Evolutionary conservation across 2,113 vertebrate species (phyloP), one percentile per base, ranked within the genome.

Genomic region (Zosterops lateralis): DNA sequence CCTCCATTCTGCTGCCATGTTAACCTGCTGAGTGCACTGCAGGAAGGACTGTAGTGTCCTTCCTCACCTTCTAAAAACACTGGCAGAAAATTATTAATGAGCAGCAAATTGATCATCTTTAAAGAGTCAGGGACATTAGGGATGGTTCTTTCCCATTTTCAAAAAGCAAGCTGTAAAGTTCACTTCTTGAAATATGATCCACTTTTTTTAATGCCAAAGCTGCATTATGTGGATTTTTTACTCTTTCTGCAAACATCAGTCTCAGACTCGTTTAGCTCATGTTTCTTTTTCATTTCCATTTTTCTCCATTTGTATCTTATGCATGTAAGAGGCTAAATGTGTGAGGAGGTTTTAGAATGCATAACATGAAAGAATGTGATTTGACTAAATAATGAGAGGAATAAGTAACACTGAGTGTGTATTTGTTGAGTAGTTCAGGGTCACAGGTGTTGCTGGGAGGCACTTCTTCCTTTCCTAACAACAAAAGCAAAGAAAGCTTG

Each of bases 21-120:
- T 51, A 48, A 45, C 38, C 65, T 68, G 15, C 25, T 81, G 29
- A 10, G 8, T 56, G 38, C 91, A 34, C 53, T 81, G 61, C 25
- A 73, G 44, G 34, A 61, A 42, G 64, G 38, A 40, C 28, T 81
- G 26, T 48, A 36, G 17, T 50, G 22, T 22, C 0, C 0, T 42
- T 82, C 40, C 36, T 82, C 14, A 9, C 19, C 62, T 65, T 25
- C 13, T 64, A 22, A 75, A 90, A 82, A n/a, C 56, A 25, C 12
- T 65, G 31, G 3, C 40, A 85, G 82, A 66, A 62, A 62, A 81
- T n/a, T 65, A 42, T 7, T 73, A 40, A 21, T 2, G 0, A 68
- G 28, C 20, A 58, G 24, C 32, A 83, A 82, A 73, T 16, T 42
- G 26, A 22, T 91, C 6, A 44, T 51, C 20, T 84, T 68, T 57